phyloP scores from a whole-genome alignment of 1,140 invertebrate genomes.

The Drosophila yakuba region DNA sequence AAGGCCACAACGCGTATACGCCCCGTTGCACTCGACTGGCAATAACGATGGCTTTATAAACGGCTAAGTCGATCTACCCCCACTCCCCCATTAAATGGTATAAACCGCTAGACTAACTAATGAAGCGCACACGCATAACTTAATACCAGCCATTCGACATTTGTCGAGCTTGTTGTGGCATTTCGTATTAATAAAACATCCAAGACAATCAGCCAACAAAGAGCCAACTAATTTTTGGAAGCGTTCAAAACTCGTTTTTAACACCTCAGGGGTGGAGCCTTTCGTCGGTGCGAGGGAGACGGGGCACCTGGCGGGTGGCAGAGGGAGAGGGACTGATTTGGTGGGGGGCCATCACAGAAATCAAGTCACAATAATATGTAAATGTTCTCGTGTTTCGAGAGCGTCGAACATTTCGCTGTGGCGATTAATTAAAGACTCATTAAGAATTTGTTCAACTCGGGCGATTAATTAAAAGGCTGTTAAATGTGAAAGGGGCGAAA shows the following conservation, averaged over 20 bases:
- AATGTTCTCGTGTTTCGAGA: conserved; percentile 35
- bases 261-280: conserved; percentile 72
- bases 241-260: conserved; percentile 64
- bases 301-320: conserved; percentile 4
- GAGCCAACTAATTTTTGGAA: conserved; percentile 59
- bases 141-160: conserved; percentile 32
- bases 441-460: conserved; percentile 72
- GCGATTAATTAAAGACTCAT: conserved; percentile 82
- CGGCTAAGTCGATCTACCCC: conserved; percentile 1
- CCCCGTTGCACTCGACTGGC: conserved; percentile 42
- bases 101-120: conserved; percentile 26
- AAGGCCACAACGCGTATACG: conserved; percentile 36
- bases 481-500: conserved; percentile 51
- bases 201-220: conserved; percentile 56
- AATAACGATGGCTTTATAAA: conserved; percentile 12
- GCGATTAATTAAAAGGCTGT: conserved; percentile 74
- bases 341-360: conserved; percentile 57
- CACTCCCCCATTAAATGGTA: conserved; percentile 15
- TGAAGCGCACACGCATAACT: conserved; percentile 31
- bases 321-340: background rate
- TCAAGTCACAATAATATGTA: conserved; percentile 68
- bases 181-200: conserved; percentile 33
- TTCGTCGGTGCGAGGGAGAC: conserved; percentile 23
- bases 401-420: conserved; percentile 48
- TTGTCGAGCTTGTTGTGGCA: conserved; percentile 50